A percentile compares a stretch with the other conserved stretches of the same genome.
These are phyloP conservation scores for Tetragonisca angustula DNA, from an alignment of 2,888 invertebrate genomes.

Conservation along the genomic window DNA sequence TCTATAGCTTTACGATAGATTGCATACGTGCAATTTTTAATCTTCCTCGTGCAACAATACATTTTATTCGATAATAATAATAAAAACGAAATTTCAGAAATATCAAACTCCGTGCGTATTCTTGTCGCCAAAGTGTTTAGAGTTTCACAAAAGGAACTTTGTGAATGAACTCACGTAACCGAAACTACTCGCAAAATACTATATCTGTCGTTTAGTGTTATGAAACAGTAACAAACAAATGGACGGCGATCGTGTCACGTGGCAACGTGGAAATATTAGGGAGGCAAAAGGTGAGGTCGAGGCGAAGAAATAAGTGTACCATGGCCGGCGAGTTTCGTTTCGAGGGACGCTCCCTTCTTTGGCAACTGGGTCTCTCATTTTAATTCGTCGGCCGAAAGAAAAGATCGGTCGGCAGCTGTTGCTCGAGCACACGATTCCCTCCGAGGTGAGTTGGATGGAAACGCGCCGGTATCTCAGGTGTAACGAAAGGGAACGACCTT, in stretches of 20 bases:
- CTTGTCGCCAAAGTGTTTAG: neutral
- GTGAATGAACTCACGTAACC: slow-evolving; percentile 4
- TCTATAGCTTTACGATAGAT: neutral
- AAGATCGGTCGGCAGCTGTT: slow-evolving; percentile 73
- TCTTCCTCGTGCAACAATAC: neutral
- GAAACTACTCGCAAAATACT: neutral
- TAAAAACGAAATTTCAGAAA: neutral
- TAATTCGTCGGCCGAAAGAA: slow-evolving; percentile 69
- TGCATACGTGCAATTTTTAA: neutral
- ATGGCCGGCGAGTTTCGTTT: slow-evolving; percentile 71
- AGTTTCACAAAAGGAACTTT: neutral
- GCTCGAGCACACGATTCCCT: slow-evolving; percentile 26
- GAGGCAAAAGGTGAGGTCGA: slow-evolving; percentile 30
- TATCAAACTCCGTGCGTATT: no score
- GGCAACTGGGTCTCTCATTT: slow-evolving; percentile 72
- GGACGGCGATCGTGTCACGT: slow-evolving; percentile 4
- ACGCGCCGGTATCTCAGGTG: slow-evolving; percentile 40
- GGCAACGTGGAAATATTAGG: slow-evolving; percentile 44
- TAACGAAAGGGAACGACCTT: slow-evolving; percentile 24
- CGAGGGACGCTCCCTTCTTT: slow-evolving; percentile 75
- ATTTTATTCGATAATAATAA: no score
- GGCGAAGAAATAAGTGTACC: slow-evolving; percentile 72
- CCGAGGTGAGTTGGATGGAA: slow-evolving; percentile 23
- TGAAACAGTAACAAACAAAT: slow-evolving; percentile 22
- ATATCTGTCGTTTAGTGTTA: neutral